Evolutionary conservation across 2,113 vertebrate species (phyloP).

Genomic region (Naja naja): DNA sequence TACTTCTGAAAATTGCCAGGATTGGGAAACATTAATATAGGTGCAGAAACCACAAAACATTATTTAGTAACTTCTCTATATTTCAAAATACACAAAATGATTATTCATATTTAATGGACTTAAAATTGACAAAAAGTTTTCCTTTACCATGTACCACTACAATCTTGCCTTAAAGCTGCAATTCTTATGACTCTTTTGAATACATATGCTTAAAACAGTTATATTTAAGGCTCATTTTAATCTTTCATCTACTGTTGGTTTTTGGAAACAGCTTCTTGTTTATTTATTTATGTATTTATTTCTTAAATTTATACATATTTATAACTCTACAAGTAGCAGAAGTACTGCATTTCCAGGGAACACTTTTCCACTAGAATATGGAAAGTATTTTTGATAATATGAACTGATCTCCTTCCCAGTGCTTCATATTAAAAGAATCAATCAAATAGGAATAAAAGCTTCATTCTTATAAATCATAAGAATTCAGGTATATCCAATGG

Average conservation of each 20-base stretch:
- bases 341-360: neutral
- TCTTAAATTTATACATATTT: neutral
- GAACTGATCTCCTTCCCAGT: neutral
- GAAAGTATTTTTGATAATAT: neutral
- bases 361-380: neutral
- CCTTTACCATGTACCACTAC: neutral
- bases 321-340: neutral
- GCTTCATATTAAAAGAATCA: neutral
- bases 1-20: neutral
- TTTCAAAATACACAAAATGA: neutral
- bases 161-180: neutral
- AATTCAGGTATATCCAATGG: neutral
- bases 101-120: neutral
- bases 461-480: neutral
- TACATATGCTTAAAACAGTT: neutral
- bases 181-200: neutral
- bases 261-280: neutral
- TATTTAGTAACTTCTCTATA: neutral
- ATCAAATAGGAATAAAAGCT: neutral
- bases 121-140: neutral
- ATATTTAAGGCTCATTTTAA: neutral
- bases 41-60: neutral
- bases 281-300: neutral
- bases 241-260: neutral
- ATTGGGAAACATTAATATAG: neutral